Evolutionary conservation across 2,113 vertebrate genomes (phyloP).

Genomic region (Cheirogaleus medius): DNA sequence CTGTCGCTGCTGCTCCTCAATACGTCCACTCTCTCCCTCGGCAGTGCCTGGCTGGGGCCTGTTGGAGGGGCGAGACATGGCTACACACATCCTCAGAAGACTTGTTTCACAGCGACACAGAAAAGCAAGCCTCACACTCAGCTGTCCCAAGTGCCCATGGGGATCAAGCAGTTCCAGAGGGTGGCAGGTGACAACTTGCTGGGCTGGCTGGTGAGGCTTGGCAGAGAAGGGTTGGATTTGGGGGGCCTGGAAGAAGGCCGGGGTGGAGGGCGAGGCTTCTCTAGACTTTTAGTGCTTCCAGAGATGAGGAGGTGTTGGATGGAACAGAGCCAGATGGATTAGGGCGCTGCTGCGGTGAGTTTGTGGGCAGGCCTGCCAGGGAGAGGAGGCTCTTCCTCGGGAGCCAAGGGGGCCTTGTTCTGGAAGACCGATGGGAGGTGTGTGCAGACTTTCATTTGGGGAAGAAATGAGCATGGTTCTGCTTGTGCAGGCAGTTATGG

Average conservation of each 20-base stretch:
- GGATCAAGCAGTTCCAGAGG: not conserved
- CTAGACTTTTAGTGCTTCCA: not conserved
- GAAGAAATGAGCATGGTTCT: not conserved
- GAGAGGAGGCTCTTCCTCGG: not conserved
- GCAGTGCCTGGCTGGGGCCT: not conserved
- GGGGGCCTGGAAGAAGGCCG: not conserved
- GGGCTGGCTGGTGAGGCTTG: not conserved
- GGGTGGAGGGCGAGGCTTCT: not conserved
- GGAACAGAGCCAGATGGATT: rapidly evolving
- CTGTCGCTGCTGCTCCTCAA: not conserved
- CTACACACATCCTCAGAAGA: not conserved
- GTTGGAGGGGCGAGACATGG: no score
- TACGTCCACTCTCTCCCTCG: not conserved
- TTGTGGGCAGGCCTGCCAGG: no score
- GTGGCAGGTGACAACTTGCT: not conserved
- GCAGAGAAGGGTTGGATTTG: not conserved
- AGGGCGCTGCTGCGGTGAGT: not conserved
- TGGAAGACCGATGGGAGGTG: not conserved
- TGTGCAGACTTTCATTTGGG: not conserved
- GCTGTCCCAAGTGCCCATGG: not conserved
- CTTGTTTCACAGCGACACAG: not conserved
- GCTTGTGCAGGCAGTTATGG: rapidly evolving
- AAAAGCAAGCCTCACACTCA: not conserved
- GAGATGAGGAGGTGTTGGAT: not conserved
- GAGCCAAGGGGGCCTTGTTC: not conserved